Evolutionary conservation across 2,113 vertebrate species (phyloP).

Genomic region (Zapornia atra): DNA sequence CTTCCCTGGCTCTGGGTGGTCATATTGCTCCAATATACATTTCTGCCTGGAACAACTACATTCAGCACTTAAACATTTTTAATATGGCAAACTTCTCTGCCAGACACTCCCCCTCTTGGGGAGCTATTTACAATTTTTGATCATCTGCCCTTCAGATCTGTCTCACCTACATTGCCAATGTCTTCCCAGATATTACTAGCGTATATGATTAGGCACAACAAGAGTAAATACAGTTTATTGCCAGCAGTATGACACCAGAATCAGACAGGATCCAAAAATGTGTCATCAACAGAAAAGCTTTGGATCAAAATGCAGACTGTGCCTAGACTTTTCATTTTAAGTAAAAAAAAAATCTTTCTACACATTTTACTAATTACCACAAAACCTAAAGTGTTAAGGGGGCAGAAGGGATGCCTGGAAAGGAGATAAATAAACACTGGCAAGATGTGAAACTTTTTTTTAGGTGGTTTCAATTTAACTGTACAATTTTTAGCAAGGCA

Average conservation of each 20-base stretch:
- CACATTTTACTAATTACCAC: not conserved
- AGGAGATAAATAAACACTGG: not conserved
- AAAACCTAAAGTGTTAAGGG: not conserved
- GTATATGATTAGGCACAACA: not conserved
- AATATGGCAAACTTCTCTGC: not conserved
- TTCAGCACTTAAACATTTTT: not conserved
- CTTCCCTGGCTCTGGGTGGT: not conserved
- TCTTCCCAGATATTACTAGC: not conserved
- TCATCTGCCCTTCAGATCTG: not conserved
- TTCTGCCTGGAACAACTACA: not conserved
- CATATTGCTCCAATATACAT: not conserved
- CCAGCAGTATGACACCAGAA: conserved; percentile 1
- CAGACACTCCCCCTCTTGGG: not conserved
- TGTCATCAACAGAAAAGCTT: not conserved
- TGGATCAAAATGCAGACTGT: not conserved
- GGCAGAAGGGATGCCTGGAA: not conserved
- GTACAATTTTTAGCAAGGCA: not conserved
- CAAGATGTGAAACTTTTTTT: not conserved
- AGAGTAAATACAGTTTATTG: conserved; percentile 24
- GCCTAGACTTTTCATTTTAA: not conserved
- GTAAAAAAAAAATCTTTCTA: not conserved
- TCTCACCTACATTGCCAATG: not conserved
- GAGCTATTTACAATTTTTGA: not conserved
- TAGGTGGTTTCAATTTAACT: not conserved
- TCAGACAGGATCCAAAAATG: not conserved